phyloP scores from a whole-genome alignment of 2,113 vertebrate genomes.

The Litocranius walleri region DNA sequence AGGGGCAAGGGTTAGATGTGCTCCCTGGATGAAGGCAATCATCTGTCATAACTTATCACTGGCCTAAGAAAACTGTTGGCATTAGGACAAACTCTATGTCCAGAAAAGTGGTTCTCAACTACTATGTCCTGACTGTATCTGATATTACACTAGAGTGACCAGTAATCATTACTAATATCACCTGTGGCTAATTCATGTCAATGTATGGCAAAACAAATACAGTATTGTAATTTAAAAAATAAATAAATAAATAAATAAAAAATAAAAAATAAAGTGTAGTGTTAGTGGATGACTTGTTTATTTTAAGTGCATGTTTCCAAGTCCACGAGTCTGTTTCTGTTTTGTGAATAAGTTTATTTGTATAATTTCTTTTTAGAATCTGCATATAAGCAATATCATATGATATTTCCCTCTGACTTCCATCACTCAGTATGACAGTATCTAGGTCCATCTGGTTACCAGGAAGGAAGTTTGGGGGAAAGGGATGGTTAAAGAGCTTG shows the following conservation, averaged over 20 bases:
- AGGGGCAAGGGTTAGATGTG: not conserved
- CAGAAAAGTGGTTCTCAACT: not conserved
- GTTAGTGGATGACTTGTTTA: not conserved
- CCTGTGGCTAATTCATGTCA: too few relatives aligned
- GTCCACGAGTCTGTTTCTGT: not conserved
- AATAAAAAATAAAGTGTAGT: not conserved
- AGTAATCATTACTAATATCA: not conserved
- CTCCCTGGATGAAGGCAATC: not conserved
- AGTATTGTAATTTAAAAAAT: too few relatives aligned
- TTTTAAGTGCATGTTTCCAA: not conserved
- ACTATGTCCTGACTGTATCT: not conserved
- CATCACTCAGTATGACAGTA: not conserved
- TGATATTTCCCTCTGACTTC: not conserved
- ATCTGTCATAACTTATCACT: not conserved
- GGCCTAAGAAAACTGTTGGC: not conserved
- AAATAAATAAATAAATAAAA: too few relatives aligned
- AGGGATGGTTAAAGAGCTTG: not conserved
- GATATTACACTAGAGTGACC: not conserved
- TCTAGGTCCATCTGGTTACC: not conserved
- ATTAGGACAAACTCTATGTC: not conserved
- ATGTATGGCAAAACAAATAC: too few relatives aligned
- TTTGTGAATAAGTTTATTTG: not conserved
- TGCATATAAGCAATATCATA: not conserved
- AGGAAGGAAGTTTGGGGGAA: not conserved
- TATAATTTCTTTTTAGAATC: not conserved